Conservation (phyloP, 2,797 vertebrate genomes). For the Psittacula derbiana region DNA sequence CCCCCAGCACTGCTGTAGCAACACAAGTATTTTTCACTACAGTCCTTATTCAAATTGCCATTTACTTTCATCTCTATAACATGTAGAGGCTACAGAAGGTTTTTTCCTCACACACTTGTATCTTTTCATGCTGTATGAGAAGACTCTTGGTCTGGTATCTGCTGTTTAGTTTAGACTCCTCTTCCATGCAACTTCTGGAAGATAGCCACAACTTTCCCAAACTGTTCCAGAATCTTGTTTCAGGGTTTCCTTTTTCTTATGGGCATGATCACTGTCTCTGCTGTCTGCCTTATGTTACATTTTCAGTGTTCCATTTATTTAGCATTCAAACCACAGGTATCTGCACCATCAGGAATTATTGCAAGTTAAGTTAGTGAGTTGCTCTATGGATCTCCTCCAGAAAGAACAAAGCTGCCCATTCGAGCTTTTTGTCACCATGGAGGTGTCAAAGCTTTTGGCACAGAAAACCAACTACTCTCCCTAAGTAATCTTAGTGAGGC, state of each 20-base stretch:
- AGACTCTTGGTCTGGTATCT: background rate
- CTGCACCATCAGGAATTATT: background rate
- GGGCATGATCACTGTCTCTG: background rate
- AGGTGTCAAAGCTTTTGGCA: background rate
- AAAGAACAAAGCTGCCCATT: background rate
- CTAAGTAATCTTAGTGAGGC: background rate
- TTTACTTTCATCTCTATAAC: background rate
- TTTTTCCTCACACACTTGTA: background rate
- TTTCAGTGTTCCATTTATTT: background rate
- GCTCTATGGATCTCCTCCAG: background rate
- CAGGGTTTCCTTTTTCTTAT: background rate
- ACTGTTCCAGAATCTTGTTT: background rate
- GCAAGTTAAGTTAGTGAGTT: background rate
- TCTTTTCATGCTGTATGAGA: background rate
- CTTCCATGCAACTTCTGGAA: background rate
- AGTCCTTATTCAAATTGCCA: background rate
- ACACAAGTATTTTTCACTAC: background rate
- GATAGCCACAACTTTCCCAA: background rate
- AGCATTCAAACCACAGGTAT: background rate
- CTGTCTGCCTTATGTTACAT: background rate
- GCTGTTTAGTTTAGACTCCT: background rate
- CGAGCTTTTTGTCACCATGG: background rate
- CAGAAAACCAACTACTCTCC: background rate
- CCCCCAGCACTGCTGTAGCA: background rate
- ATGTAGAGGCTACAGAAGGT: background rate